Conservation (phyloP, 1,140 invertebrate genomes). For the Tetraneura akinire region DNA sequence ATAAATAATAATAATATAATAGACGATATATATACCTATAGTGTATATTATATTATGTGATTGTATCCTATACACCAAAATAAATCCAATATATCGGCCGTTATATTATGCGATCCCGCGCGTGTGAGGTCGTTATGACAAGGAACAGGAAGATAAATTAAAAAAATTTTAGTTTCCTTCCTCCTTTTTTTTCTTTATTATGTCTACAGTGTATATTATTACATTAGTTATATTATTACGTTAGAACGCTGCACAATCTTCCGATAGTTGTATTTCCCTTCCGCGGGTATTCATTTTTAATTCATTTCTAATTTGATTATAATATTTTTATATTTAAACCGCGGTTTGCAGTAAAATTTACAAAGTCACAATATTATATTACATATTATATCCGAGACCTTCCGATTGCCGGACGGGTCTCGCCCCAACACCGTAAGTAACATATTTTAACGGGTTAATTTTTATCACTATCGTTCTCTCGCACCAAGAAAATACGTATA, state of each 20-base stretch:
- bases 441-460: too few relatives aligned
- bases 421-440: too few relatives aligned
- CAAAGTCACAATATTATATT: too few relatives aligned
- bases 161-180: not conserved
- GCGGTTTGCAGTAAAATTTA: too few relatives aligned
- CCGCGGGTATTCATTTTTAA: not conserved
- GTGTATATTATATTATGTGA: conserved; percentile 15
- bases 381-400: too few relatives aligned
- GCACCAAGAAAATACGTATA: too few relatives aligned
- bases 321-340: not conserved
- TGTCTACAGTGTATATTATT: too few relatives aligned
- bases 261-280: not conserved
- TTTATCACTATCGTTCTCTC: too few relatives aligned
- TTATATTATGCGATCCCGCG: not conserved
- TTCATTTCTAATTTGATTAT: conserved; percentile 14
- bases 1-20: conserved; percentile 24
- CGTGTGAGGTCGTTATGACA: conserved; percentile 10
- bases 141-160: conserved; percentile 47
- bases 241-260: not conserved
- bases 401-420: not conserved
- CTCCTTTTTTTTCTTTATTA: too few relatives aligned
- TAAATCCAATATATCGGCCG: conserved; percentile 26
- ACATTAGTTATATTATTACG: not conserved
- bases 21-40: too few relatives aligned
- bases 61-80: not conserved